phyloP scores from a whole-genome alignment of 2,113 vertebrate species.

The Limanda limanda region DNA sequence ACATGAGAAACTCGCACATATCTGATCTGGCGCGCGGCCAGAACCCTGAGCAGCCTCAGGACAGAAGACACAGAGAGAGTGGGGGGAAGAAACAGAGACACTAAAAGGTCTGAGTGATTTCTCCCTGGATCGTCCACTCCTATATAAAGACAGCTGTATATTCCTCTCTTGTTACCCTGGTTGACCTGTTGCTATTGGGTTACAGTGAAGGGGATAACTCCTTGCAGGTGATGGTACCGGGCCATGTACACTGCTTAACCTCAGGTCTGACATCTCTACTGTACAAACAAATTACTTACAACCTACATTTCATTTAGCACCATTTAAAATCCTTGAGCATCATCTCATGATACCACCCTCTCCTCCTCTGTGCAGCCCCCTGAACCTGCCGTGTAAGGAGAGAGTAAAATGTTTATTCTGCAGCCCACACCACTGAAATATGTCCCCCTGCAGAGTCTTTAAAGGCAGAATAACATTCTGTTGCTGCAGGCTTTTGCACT shows the following conservation, averaged over 20 bases:
- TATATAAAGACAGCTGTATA: slow-evolving; percentile 20
- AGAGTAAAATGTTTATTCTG: slow-evolving; percentile 57
- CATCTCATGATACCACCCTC: neutral
- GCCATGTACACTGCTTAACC: slow-evolving; percentile 33
- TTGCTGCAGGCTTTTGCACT: slow-evolving; percentile 34
- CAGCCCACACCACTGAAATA: slow-evolving; percentile 48
- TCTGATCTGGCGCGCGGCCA: slow-evolving; percentile 77
- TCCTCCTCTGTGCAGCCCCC: slow-evolving; percentile 24
- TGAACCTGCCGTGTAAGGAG: slow-evolving; percentile 32
- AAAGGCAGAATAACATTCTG: slow-evolving; percentile 41
- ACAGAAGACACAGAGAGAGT: slow-evolving; percentile 32
- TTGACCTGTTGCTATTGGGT: slow-evolving; percentile 51
- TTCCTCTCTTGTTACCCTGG: slow-evolving; percentile 39
- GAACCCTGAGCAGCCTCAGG: slow-evolving; percentile 58
- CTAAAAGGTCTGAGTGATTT: slow-evolving; percentile 63
- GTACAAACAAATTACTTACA: slow-evolving; percentile 54
- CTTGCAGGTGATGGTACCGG: slow-evolving; percentile 16
- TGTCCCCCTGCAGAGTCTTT: slow-evolving; percentile 58
- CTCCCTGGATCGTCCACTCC: slow-evolving; percentile 20
- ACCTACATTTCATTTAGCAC: slow-evolving; percentile 52
- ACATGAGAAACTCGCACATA: slow-evolving; percentile 62
- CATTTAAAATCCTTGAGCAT: slow-evolving; percentile 32
- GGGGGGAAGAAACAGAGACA: neutral
- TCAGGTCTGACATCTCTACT: slow-evolving; percentile 47
- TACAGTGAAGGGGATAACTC: slow-evolving; percentile 31